Percentiles rank a stretch among this genome's conserved stretches.
Evolutionary conservation across 2,888 invertebrate species (phyloP).

Genomic region (Stomorhina lunata): DNA sequence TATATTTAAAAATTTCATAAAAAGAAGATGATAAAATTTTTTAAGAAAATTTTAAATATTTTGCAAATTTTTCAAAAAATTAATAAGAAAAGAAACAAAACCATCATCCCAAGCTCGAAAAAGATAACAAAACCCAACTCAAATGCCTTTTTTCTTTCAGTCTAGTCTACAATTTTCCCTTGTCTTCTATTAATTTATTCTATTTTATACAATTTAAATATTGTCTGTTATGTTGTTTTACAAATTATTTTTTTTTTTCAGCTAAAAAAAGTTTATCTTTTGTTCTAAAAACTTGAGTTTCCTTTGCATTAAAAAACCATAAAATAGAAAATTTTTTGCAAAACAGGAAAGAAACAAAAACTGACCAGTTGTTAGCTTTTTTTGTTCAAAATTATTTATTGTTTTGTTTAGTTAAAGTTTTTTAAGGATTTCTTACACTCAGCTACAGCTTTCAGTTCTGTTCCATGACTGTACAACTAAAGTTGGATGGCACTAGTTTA

Average conservation of each 20-base stretch:
- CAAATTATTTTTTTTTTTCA: slow-evolving; percentile 47
- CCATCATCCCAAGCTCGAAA: slow-evolving; percentile 4
- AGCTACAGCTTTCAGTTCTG: not conserved
- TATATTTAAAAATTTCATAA: no score
- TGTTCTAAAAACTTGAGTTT: not conserved
- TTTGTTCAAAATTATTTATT: slow-evolving; percentile 13
- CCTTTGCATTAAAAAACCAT: not conserved
- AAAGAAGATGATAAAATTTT: no score
- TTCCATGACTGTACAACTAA: no score
- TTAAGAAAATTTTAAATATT: no score
- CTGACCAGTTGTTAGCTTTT: slow-evolving; percentile 15
- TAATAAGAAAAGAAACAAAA: not conserved
- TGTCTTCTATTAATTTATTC: slow-evolving; percentile 13
- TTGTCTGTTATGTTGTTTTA: slow-evolving; percentile 26
- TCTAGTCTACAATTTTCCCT: not conserved
- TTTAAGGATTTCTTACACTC: not conserved
- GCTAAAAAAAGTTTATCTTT: slow-evolving; percentile 33
- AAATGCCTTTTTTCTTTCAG: not conserved
- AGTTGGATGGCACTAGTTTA: no score
- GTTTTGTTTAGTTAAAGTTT: slow-evolving; percentile 41
- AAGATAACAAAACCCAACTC: not conserved
- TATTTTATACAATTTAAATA: not conserved
- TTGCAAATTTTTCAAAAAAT: no score
- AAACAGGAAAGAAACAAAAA: not conserved
- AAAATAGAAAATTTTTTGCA: not conserved